A percentile compares a stretch with the other conserved stretches of the same genome.
phyloP scores from a whole-genome alignment of 2,888 invertebrate species.

The Hydriomena furcata region DNA sequence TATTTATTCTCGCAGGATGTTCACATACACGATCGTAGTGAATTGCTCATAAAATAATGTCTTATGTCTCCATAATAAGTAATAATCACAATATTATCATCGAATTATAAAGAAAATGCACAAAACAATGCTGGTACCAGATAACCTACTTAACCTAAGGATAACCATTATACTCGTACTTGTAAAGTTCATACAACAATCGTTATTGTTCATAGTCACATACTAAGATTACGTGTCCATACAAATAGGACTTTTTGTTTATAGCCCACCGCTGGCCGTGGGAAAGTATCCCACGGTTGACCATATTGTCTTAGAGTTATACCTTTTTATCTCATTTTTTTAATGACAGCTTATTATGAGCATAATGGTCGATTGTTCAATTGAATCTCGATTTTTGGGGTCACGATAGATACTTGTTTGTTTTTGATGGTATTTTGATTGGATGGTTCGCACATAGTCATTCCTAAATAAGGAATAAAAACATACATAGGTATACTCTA shows the following conservation, averaged over 20 bases:
- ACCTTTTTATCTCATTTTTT: slow-evolving; percentile 66
- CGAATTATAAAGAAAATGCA: slow-evolving; percentile 13
- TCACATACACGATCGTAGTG: background rate
- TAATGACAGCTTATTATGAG: slow-evolving; percentile 70
- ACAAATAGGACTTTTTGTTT: slow-evolving; percentile 48
- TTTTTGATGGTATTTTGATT: slow-evolving; percentile 28
- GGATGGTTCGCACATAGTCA: background rate
- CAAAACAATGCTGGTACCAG: slow-evolving; percentile 30
- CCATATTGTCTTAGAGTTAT: slow-evolving; percentile 54
- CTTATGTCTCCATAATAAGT: slow-evolving; percentile 11
- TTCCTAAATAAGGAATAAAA: too few relatives aligned
- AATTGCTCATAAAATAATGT: background rate
- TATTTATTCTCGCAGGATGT: background rate
- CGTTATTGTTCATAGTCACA: slow-evolving; percentile 38
- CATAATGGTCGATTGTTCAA: slow-evolving; percentile 80
- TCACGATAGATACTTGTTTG: slow-evolving; percentile 26
- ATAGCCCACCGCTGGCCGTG: slow-evolving; percentile 51
- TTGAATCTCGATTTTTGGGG: slow-evolving; percentile 56
- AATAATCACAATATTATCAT: slow-evolving; percentile 13
- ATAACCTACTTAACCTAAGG: slow-evolving; percentile 36
- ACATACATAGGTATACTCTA: too few relatives aligned
- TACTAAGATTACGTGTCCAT: slow-evolving; percentile 37
- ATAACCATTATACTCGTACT: slow-evolving; percentile 31
- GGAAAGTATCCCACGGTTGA: slow-evolving; percentile 66
- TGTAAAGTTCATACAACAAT: slow-evolving; percentile 38